Evolutionary conservation across 2,888 invertebrate species (phyloP).

Genomic region (Macaria notata): DNA sequence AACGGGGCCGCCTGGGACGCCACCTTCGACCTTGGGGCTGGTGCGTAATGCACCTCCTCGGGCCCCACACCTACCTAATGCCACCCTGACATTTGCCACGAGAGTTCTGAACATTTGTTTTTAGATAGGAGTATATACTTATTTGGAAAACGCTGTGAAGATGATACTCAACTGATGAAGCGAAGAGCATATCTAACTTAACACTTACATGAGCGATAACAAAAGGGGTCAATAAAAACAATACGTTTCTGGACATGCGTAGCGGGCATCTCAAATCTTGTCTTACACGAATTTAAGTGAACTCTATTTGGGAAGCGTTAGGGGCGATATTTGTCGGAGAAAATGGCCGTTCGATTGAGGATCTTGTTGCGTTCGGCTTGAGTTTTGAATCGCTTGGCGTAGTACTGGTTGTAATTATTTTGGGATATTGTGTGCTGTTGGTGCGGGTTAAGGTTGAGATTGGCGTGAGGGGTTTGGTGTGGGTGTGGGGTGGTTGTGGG

Average conservation of each 20-base stretch:
- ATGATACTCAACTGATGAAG: not conserved
- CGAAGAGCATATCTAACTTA: not conserved
- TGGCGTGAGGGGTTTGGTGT: constrained; percentile 42
- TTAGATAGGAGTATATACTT: not conserved
- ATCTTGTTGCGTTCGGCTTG: constrained; percentile 61
- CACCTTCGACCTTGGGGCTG: constrained; percentile 76
- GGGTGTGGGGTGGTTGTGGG: constrained; percentile 63
- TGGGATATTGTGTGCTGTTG: constrained; percentile 46
- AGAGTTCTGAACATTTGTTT: too few species aligned
- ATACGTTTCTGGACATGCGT: constrained; percentile 74
- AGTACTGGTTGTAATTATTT: constrained; percentile 33
- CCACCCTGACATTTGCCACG: not conserved
- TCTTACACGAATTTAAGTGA: constrained; percentile 40
- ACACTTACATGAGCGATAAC: constrained; percentile 32
- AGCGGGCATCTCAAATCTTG: constrained; percentile 56
- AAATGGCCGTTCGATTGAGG: constrained; percentile 55
- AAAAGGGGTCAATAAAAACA: constrained; percentile 53
- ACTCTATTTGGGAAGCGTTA: constrained; percentile 60
- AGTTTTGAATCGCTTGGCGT: constrained; percentile 63
- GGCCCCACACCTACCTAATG: constrained; percentile 6
- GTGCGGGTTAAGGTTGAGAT: constrained; percentile 62
- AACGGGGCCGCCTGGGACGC: constrained; percentile 73
- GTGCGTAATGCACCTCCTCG: constrained; percentile 57
- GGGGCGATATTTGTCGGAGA: constrained; percentile 67
- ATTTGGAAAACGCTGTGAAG: not conserved